Base-by-base conservation (phyloP, 2,113 vertebrate genomes). In the Gila orcuttii region DNA sequence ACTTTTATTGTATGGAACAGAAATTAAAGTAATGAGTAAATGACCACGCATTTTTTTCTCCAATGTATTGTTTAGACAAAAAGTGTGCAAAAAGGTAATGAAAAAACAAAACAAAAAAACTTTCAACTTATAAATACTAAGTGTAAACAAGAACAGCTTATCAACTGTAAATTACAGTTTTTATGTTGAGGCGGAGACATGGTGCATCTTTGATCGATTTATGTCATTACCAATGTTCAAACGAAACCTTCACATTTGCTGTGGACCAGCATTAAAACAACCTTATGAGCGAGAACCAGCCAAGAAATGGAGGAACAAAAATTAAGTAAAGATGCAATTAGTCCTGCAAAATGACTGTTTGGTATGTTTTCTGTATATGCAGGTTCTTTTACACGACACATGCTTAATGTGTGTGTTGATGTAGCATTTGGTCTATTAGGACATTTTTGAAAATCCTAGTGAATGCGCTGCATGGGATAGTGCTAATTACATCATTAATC, bases 401-500 rank as follows among this genome's bases (percentile, higher is more conserved):
- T 77, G 36, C 25, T 60, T 80, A 73, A 74, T 74, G 59, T 76
- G 69, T 85, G 60, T 82, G 82, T 77, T 74, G 31, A 78, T 79
- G 81, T 85, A 36, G 12, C 64, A 55, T 85, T 82, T 13, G 28
- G 87, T 88, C 91, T 85, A 90, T 91, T 90, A 90, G 88, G 47
- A 73, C 79, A 77, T 73, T 83, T 83, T 68, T 62, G 31, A 79
- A 3, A 66, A 82, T 28, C 75, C n/a, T 47, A 78, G 86, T 82
- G 28, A 28, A 62, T 45, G 52, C 66, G 68, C 82, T 64, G 86
- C 86, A 33, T 84, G 78, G 81, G 85, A 90, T 66, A 28, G 64
- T 45, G 79, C 83, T 92, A 90, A 93, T 93, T 88, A 91, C 87
- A 86, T 31, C 60, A n/a, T 82, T 88, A 90, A 88, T 71, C 85